Evolutionary conservation across 2,113 vertebrate genomes (phyloP).

Genomic region (Nannobrachium achirus): DNA sequence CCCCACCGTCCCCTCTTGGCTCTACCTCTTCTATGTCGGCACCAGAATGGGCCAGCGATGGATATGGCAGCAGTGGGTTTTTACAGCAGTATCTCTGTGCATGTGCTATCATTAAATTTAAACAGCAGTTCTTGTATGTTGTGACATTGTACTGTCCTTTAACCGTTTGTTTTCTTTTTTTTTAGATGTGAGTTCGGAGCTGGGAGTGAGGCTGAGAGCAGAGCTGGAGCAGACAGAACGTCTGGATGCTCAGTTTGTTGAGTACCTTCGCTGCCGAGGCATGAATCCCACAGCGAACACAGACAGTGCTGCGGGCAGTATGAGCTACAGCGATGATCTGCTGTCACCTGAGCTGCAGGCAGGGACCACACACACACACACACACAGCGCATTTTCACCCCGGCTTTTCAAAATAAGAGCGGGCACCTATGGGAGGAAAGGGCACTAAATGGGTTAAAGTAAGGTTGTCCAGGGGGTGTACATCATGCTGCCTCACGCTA

Average conservation of each 20-base stretch:
- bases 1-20: constrained; percentile 78
- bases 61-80: constrained; percentile 85
- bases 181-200: constrained; percentile 80
- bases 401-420: too few relatives aligned
- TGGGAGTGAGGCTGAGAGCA: constrained; percentile 76
- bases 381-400: too few relatives aligned
- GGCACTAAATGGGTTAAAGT: too few relatives aligned
- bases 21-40: constrained; percentile 75
- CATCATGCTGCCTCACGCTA: too few relatives aligned
- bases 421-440: too few relatives aligned
- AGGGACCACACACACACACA: constrained; percentile 1
- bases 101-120: neutral
- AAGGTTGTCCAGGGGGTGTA: too few relatives aligned
- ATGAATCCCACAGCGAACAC: constrained; percentile 72
- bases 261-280: constrained; percentile 73
- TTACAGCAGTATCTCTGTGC: neutral
- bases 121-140: neutral
- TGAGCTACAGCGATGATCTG: constrained; percentile 78
- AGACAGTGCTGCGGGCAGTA: constrained; percentile 74
- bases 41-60: constrained; percentile 75
- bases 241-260: constrained; percentile 73
- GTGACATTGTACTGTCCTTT: neutral
- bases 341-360: constrained; percentile 89
- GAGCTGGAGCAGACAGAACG: constrained; percentile 73
- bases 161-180: neutral